phyloP scores from a whole-genome alignment of 2,113 vertebrate species.

The Cricetomys ansorgei region DNA sequence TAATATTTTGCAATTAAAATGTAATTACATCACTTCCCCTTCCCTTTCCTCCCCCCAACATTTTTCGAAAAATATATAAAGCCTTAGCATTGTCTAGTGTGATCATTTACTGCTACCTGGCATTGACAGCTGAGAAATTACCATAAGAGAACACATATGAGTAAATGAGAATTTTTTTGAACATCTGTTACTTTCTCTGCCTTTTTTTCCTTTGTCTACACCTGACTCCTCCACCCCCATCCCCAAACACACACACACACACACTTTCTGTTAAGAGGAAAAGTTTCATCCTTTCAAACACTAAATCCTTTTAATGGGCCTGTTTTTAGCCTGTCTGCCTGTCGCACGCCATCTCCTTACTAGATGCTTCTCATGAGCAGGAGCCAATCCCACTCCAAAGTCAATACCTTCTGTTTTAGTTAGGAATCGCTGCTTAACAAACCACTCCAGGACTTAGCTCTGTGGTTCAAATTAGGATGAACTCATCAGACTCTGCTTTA shows the following conservation, averaged over 20 bases:
- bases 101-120: neutral
- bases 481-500: neutral
- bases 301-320: neutral
- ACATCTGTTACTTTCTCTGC: neutral
- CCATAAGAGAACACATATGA: neutral
- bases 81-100: neutral
- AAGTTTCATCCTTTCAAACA: neutral
- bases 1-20: neutral
- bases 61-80: no score
- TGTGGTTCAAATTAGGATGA: neutral
- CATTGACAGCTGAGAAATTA: neutral
- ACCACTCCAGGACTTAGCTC: neutral
- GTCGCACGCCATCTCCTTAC: neutral
- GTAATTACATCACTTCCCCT: neutral
- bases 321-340: neutral
- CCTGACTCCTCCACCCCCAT: neutral
- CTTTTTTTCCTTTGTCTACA: neutral
- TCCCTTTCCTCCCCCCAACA: no score
- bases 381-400: neutral
- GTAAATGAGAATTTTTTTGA: neutral
- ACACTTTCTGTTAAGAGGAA: neutral
- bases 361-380: neutral
- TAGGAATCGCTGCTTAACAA: neutral
- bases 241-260: no score
- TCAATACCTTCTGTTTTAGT: neutral